Evolutionary conservation across 2,888 invertebrate species (phyloP).

Genomic region (Andrena bicolor): DNA sequence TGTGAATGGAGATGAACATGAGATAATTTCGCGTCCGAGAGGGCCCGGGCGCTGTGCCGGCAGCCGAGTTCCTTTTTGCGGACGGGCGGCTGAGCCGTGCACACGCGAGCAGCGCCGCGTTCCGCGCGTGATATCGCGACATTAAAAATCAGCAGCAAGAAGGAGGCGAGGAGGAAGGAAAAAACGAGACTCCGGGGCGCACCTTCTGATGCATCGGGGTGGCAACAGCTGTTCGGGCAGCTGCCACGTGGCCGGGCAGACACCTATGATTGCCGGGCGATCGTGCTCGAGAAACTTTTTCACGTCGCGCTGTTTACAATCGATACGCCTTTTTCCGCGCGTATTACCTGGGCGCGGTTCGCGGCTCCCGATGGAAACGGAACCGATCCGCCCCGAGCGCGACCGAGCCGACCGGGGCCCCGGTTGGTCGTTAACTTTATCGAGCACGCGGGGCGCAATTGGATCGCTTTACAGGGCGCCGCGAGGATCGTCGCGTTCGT

Average conservation of each 20-base stretch:
- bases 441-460: neutral
- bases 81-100: conserved; percentile 19
- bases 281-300: conserved; percentile 59
- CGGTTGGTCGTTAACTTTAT: neutral
- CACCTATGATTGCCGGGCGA: conserved; percentile 68
- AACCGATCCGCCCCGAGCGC: neutral
- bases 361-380: conserved; percentile 18
- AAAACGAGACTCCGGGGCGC: conserved; percentile 55
- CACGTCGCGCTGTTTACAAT: conserved; percentile 59
- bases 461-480: neutral
- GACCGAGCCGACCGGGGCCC: neutral
- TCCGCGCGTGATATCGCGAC: conserved; percentile 67
- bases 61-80: conserved; percentile 48
- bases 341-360: conserved; percentile 5
- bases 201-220: conserved; percentile 71
- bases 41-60: conserved; percentile 8
- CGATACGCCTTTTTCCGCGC: conserved; percentile 37
- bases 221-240: conserved; percentile 80
- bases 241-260: conserved; percentile 74
- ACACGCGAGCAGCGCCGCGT: conserved; percentile 55
- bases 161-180: conserved; percentile 6
- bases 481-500: neutral
- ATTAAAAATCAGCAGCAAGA: conserved; percentile 69
- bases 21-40: conserved; percentile 42
- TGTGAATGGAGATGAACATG: conserved; percentile 56